Base-by-base conservation (phyloP, 1,140 invertebrate genomes). In the Andricus grossulariae region DNA sequence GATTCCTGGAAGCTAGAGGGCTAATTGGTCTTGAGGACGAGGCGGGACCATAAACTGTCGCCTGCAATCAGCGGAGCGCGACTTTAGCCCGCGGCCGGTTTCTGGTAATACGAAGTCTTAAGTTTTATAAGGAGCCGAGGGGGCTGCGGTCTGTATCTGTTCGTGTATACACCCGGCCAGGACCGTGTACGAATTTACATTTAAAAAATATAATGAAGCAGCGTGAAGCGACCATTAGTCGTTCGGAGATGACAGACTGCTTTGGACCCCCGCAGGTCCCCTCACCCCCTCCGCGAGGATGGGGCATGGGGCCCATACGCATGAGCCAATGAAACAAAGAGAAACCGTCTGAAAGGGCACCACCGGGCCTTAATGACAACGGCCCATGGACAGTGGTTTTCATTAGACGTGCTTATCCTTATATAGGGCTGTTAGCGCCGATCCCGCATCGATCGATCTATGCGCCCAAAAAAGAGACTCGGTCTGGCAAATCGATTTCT, bases 171-270 rank as follows among this genome's bases (percentile, higher is more conserved):
- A 80, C 57, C 66, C 15, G 72, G 66, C 80, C 80, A 86, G 83
- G 82, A 86, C 85, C 89, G 85, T 90, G 86, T 89, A 91, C 88
- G 86, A 91, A 91, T 91, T 91, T 91, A 91, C 90, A 91, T 91
- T 91, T 91, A 91, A 87, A 91, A 91, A 91, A 90, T 91, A 91
- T 91, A 91, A 91, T 90, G 90, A 91, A 91, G 89, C 90, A 90
- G 89, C 90, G 88, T 88, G 89, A 91, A 88, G 85, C 89, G 86
- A 90, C 90, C 90, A 91, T 91, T 91, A 91, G 90, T 91, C 87
- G 87, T 89, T 90, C 87, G 83, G 87, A 90, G 90, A 91, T 91
- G 90, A 91, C 90, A 91, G 89, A 91, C 90, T 89, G 82, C 90
- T 90, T 90, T 86, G 89, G 87, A 91, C 90, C 90, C 90, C 90